These are phyloP conservation scores for Endomychus coccineus DNA, from an alignment of 2,888 invertebrate species.

Conservation along the genomic window DNA sequence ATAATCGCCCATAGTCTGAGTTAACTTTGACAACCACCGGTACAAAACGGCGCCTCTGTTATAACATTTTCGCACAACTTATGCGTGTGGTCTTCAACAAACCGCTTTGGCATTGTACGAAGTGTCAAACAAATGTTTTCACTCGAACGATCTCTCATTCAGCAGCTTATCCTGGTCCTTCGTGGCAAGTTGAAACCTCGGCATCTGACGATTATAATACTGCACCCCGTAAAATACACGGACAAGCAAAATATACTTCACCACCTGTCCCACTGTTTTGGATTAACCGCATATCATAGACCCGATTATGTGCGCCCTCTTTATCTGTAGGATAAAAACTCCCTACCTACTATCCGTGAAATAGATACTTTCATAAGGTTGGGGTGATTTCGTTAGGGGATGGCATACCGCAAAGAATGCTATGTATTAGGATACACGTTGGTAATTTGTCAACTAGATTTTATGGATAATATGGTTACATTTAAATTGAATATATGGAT, in stretches of 20 bases:
- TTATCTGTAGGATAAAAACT: conserved; percentile 4
- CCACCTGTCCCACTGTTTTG: conserved; percentile 24
- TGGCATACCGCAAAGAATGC: neutral
- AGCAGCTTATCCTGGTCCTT: neutral
- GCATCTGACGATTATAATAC: too few species aligned
- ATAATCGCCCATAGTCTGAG: too few species aligned
- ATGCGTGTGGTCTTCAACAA: conserved; percentile 1
- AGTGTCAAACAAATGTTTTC: neutral
- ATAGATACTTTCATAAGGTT: conserved; percentile 13
- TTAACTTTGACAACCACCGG: too few species aligned
- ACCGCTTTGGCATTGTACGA: neutral
- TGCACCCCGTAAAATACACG: neutral
- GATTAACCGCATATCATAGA: conserved; percentile 21
- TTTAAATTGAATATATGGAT: too few species aligned
- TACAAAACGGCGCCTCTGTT: too few species aligned
- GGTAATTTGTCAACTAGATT: too few species aligned
- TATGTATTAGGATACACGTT: too few species aligned
- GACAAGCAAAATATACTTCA: conserved; percentile 13
- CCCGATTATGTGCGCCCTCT: conserved; percentile 2
- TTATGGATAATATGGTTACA: too few species aligned
- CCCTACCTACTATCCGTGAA: conserved; percentile 13
- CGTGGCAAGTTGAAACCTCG: too few species aligned
- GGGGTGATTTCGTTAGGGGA: conserved; percentile 5
- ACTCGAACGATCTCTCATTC: conserved; percentile 1
- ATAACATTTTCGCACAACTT: too few species aligned